Evolutionary conservation across 2,113 vertebrate species (phyloP).

Genomic region (Rana temporaria): DNA sequence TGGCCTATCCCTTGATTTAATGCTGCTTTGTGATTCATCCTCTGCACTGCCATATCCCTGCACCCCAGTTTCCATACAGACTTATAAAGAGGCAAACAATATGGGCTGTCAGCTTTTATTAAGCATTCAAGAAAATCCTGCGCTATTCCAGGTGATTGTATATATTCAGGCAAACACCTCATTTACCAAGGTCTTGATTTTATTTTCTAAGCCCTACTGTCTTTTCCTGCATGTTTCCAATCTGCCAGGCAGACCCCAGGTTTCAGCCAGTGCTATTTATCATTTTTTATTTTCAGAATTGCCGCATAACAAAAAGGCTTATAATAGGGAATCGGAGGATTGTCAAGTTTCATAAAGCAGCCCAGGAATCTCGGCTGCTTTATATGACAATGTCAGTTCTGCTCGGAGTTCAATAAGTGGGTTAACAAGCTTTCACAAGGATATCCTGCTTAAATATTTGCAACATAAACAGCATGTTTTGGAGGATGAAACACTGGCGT

Average conservation of each 20-base stretch:
- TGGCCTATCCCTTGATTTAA: conserved; percentile 40
- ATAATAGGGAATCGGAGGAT: conserved; percentile 11
- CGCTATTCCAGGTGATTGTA: conserved; percentile 50
- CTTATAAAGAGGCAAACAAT: conserved; percentile 49
- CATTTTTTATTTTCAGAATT: conserved; percentile 48
- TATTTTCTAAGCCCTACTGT: neutral
- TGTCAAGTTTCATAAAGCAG: conserved; percentile 1
- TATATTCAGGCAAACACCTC: conserved; percentile 45
- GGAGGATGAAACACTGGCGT: conserved; percentile 23
- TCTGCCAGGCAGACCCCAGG: conserved; percentile 49
- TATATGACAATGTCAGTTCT: neutral
- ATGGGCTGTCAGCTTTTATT: conserved; percentile 59
- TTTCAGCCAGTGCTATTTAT: conserved; percentile 47
- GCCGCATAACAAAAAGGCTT: conserved; percentile 51
- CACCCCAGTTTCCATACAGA: conserved; percentile 42
- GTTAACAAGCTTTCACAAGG: conserved; percentile 60
- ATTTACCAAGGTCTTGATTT: conserved; percentile 37
- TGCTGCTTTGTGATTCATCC: conserved; percentile 30
- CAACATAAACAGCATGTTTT: conserved; percentile 41
- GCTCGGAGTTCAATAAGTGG: conserved; percentile 52
- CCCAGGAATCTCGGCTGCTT: neutral
- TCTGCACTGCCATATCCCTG: neutral
- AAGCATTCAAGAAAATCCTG: accelerated
- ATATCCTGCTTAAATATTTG: conserved; percentile 60
- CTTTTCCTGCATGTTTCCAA: conserved; percentile 5